Base-by-base conservation (phyloP, 2,888 invertebrate genomes). In the Drosophila incognita region DNA sequence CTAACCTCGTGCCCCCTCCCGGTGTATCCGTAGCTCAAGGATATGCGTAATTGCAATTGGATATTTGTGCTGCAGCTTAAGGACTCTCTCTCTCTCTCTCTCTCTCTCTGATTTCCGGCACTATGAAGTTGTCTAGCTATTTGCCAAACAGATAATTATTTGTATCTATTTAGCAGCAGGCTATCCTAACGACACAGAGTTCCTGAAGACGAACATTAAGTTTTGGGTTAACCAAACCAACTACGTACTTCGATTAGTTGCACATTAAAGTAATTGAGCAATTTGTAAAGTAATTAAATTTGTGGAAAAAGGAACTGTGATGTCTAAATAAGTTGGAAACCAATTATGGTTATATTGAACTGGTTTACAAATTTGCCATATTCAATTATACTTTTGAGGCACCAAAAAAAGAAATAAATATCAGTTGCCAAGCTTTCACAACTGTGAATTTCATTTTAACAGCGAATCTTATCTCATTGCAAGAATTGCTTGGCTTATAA, bases 11-110 rank as follows among this genome's bases (percentile, higher is more conserved):
- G 71, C 72, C 79, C 80, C 76, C 71, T 71, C 66, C 66, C 62
- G 65, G 59, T 58, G 65, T 61, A 53, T 69, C 68, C 75, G 40
- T 58, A 69, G 61, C 69, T 58, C 78, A 69, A 46, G 67, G 67
- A 68, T 74, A 78, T 59, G 48, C 53, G 42, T 81, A 90, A 90
- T 88, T 83, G 89, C 90, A 76, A 76, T 90, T 78, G 86, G 78
- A 87, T 85, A 62, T 60, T 5, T 15, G n/a, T 7, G 46, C 21
- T 21, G n/a, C n/a, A 31, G 15, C 46, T 38, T 54, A 58, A 40
- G 54, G 48, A 53, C 51, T 18, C 62, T 35, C 11, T 27, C 57
- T 18, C 58, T 35, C 11, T 33, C 21, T 21, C 21, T 1, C 21
- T 4, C 57, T 18, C 59, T 35, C 7, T 33, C 53, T 5, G 33